phyloP scores from a whole-genome alignment of 2,888 invertebrate species.

The Celastrina argiolus region DNA sequence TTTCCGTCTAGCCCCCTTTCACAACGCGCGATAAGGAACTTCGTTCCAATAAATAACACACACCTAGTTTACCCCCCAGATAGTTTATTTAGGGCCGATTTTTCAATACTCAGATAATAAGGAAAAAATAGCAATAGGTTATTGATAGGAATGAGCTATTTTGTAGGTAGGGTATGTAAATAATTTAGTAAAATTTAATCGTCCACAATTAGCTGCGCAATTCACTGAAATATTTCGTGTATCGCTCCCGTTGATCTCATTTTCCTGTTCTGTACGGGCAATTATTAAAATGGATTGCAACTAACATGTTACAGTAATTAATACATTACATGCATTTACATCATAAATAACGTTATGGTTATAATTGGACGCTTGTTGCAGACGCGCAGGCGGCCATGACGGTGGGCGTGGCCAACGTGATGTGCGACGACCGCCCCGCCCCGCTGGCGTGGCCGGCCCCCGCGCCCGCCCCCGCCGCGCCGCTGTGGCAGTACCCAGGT shows the following conservation, averaged over 20 bases:
- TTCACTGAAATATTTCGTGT: not conserved
- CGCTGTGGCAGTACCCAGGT: conserved; percentile 90
- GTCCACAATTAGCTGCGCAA: not conserved
- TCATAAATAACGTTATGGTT: conserved; percentile 39
- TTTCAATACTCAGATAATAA: no score
- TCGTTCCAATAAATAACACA: no score
- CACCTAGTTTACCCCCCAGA: no score
- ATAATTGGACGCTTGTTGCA: conserved; percentile 53
- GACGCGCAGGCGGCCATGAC: conserved; percentile 82
- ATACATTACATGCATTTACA: conserved; percentile 27
- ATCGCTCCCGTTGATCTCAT: conserved; percentile 30
- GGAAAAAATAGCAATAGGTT: no score
- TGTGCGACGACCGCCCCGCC: conserved; percentile 81
- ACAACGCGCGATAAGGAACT: no score
- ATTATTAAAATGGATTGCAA: conserved; percentile 17
- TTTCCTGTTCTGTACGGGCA: conserved; percentile 13
- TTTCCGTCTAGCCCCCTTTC: no score
- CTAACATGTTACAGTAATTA: conserved; percentile 9
- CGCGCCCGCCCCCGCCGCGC: conserved; percentile 80
- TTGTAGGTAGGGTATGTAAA: no score
- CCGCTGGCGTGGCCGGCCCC: conserved; percentile 77
- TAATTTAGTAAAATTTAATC: no score
- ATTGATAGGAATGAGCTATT: no score
- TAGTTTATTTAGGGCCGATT: no score
- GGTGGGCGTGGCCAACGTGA: conserved; percentile 81